Conservation (phyloP, 2,113 vertebrate genomes). For the Barnardius zonarius region DNA sequence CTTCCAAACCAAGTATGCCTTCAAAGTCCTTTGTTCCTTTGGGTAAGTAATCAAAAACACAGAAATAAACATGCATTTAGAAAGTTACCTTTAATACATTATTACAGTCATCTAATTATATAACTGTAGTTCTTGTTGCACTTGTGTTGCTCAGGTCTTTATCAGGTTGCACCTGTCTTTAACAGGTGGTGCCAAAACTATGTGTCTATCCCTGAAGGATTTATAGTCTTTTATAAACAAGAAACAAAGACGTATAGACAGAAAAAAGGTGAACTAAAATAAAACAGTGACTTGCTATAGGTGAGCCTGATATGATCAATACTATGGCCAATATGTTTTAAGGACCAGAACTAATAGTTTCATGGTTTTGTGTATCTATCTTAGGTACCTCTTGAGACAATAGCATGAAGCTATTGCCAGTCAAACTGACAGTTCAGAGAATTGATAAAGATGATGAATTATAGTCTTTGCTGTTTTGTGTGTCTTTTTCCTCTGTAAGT, state of each 20-base stretch:
- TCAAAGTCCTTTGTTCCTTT: constrained; percentile 94
- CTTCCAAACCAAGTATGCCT: constrained; percentile 93
- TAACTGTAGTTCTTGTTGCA: background rate
- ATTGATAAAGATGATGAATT: background rate
- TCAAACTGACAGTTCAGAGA: background rate
- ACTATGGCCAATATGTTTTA: background rate
- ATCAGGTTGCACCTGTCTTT: background rate
- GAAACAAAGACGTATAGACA: background rate
- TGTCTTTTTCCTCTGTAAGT: background rate
- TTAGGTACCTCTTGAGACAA: background rate
- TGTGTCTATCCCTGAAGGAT: background rate
- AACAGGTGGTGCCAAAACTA: background rate
- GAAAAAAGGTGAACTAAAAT: background rate
- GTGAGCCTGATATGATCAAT: background rate
- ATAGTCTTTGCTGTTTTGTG: background rate
- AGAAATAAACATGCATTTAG: background rate
- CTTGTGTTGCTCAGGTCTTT: background rate
- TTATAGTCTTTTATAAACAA: background rate
- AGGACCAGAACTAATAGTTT: background rate
- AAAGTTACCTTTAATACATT: background rate
- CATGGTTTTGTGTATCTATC: background rate
- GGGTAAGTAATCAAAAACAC: constrained; percentile 78
- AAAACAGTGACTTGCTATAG: background rate
- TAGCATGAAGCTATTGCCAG: background rate
- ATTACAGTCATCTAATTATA: background rate